Conservation (phyloP, 2,797 vertebrate genomes). For the Danionella dracula region DNA sequence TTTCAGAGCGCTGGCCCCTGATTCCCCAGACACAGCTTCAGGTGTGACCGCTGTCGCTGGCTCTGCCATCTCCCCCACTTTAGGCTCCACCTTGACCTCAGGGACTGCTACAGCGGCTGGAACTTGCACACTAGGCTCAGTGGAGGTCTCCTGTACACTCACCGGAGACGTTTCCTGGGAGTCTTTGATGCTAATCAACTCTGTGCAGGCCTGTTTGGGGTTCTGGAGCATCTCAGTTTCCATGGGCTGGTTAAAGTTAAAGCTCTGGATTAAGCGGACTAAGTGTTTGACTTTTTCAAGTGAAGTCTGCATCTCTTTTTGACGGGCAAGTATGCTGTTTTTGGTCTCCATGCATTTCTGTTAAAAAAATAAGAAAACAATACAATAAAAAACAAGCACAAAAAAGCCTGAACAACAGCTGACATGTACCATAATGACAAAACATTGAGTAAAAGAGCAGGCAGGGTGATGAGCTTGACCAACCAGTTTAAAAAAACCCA, state of each 20-base stretch:
- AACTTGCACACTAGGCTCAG: conserved; percentile 33
- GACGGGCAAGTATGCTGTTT: conserved; percentile 89
- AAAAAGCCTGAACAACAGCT: no score
- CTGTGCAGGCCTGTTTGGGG: conserved; percentile 25
- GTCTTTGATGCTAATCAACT: conserved; percentile 24
- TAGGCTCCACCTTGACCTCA: conserved; percentile 37
- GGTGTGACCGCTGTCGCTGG: conserved; percentile 56
- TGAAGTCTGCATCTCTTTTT: conserved; percentile 97
- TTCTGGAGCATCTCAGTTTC: conserved; percentile 62
- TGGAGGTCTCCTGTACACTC: conserved; percentile 19
- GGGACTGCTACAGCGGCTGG: conserved; percentile 38
- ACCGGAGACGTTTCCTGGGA: conserved; percentile 24
- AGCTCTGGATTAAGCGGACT: conserved; percentile 94
- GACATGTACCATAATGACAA: no score
- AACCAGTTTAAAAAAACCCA: no score
- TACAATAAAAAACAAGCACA: no score
- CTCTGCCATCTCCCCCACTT: conserved; percentile 58
- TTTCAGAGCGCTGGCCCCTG: neutral
- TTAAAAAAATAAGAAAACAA: no score
- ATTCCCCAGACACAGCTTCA: conserved; percentile 12
- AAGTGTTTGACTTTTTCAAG: conserved; percentile 95
- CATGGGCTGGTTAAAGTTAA: conserved; percentile 85
- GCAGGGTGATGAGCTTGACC: no score
- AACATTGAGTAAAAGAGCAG: no score
- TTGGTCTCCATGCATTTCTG: conserved; percentile 99